Base-by-base conservation (phyloP, 2,888 invertebrate genomes). In the Ochropacha duplaris region DNA sequence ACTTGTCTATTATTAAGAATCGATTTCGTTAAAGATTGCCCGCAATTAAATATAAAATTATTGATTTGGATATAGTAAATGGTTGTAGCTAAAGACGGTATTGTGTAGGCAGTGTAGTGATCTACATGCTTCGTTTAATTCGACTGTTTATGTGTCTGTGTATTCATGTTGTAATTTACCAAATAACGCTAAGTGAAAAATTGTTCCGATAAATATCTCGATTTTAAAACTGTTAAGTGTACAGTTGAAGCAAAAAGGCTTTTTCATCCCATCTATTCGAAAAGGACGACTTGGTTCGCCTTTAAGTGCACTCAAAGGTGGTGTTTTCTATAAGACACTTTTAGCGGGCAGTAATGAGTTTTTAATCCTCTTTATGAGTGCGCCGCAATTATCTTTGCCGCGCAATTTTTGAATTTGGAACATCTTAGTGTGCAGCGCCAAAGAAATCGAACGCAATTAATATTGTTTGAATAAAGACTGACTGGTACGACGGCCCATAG, bases 1-100 rank as follows among this genome's bases (percentile, higher is more conserved):
- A 75, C 65, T 82, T 74, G 72, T 69, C 77, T 84, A 79, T 86
- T 84, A 89, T 89, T 90, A 88, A 87, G 87, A 80, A 78, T 74
- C 75, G 77, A 88, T 86, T 88, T 85, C 58, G 77, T 72, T 78
- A 76, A 77, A 74, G 71, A 75, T 72, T 57, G 58, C 49, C 19
- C 4, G 52, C 34, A 31, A 52, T 52, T 52, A 52, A 34, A 31
- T 34, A 34, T 31, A 52, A 52, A 52, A 52, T 52, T 52, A 22
- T 52, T 31, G 52, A 52, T 52, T 52, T 34, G 4, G 31, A 52
- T 52, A 34, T 52, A 12, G 31, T 52, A 52, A 52, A 22, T 34
- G 9, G 34, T 52, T 22, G 52, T 19, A 31, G 52, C 52, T 52
- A 31, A 31, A 31, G 11, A 31, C 2, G 31, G 28, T 28, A 9